These are phyloP conservation scores for Lycaena phlaeas DNA, from an alignment of 2,888 invertebrate species.

Conservation along the genomic window DNA sequence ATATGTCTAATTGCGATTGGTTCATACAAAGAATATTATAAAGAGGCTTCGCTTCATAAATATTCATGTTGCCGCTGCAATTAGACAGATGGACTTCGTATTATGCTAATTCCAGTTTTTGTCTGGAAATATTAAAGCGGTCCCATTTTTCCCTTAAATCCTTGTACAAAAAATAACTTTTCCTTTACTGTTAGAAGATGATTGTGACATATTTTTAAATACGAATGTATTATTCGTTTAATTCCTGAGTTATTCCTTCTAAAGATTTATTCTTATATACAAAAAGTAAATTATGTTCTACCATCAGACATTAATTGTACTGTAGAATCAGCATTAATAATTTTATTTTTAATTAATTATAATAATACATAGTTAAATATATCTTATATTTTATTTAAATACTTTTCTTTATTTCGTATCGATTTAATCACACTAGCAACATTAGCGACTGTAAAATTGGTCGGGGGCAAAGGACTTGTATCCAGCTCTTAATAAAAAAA, in stretches of 20 bases:
- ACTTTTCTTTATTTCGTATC: too few relatives aligned
- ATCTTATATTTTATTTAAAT: too few relatives aligned
- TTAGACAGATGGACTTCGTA: slow-evolving; percentile 38
- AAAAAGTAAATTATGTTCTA: too few relatives aligned
- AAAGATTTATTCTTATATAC: not conserved
- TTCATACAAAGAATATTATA: slow-evolving; percentile 16
- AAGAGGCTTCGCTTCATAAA: slow-evolving; percentile 24
- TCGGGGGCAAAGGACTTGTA: too few relatives aligned
- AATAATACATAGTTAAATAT: too few relatives aligned
- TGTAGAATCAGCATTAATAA: too few relatives aligned
- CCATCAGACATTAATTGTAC: too few relatives aligned
- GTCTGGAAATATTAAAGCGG: slow-evolving; percentile 11
- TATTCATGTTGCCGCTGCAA: slow-evolving; percentile 37
- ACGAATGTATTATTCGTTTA: not conserved
- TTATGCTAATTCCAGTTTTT: slow-evolving; percentile 30
- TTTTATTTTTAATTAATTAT: too few relatives aligned
- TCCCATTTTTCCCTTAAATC: slow-evolving; percentile 11
- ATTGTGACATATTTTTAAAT: not conserved
- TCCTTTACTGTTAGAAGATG: not conserved
- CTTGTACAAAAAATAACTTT: slow-evolving; percentile 8
- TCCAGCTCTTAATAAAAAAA: too few relatives aligned
- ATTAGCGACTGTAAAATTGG: too few relatives aligned
- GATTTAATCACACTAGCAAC: too few relatives aligned
- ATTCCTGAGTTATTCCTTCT: not conserved
- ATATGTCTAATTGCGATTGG: not conserved